Conservation (phyloP, 2,113 vertebrate species). For the Scatophagus argus region DNA sequence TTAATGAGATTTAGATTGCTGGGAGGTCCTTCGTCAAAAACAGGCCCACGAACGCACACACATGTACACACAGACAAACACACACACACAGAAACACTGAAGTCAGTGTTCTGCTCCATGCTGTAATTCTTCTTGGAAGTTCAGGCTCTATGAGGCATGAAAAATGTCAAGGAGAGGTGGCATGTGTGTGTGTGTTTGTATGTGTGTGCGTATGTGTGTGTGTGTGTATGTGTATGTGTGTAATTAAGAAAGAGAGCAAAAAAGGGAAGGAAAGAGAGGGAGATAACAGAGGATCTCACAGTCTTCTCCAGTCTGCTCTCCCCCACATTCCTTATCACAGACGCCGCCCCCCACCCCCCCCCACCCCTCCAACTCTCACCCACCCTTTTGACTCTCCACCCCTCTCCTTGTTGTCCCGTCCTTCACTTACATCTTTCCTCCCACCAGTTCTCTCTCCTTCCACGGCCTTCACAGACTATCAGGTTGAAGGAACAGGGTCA, state of each 20-base stretch:
- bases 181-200: slow-evolving; percentile 14
- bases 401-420: slow-evolving; percentile 20
- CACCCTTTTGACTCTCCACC: slow-evolving; percentile 23
- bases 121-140: slow-evolving; percentile 39
- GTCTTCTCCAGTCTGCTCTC: slow-evolving; percentile 85
- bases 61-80: background rate
- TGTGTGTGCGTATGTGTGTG: slow-evolving; percentile 1
- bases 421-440: slow-evolving; percentile 42
- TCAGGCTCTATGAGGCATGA: slow-evolving; percentile 64
- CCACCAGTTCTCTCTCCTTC: slow-evolving; percentile 21
- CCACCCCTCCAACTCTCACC: slow-evolving; percentile 19
- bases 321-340: slow-evolving; percentile 88
- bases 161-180: slow-evolving; percentile 57
- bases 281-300: slow-evolving; percentile 73
- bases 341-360: too few species aligned
- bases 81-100: background rate
- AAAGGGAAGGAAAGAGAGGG: slow-evolving; percentile 12
- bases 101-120: slow-evolving; percentile 5
- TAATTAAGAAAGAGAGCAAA: background rate
- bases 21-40: background rate
- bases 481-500: slow-evolving; percentile 38
- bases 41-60: background rate
- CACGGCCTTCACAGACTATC: slow-evolving; percentile 51
- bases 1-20: slow-evolving; percentile 2
- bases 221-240: background rate